A percentile compares a stretch with the other conserved stretches of the same genome.
These are phyloP conservation scores for Percopsis transmontana DNA, from an alignment of 2,113 vertebrate species.

Conservation along the genomic window DNA sequence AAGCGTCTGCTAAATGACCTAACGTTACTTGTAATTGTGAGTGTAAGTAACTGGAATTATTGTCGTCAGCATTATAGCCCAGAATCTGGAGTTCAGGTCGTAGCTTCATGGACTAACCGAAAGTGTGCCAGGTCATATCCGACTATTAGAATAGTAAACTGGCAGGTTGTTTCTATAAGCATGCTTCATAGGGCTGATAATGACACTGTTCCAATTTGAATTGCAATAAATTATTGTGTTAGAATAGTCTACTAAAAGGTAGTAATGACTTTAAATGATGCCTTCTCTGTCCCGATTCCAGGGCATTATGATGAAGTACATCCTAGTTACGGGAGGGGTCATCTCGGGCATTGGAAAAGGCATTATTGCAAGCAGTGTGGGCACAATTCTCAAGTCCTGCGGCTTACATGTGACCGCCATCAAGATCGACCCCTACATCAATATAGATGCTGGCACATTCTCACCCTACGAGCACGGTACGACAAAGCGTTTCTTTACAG, in stretches of 20 bases:
- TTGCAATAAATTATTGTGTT: background rate
- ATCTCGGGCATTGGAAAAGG: constrained; percentile 98
- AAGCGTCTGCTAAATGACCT: too few relatives aligned
- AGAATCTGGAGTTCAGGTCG: too few relatives aligned
- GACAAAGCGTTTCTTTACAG: constrained; percentile 8
- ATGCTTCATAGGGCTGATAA: background rate
- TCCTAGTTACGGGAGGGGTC: constrained; percentile 96
- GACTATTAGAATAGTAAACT: too few relatives aligned
- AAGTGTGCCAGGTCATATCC: too few relatives aligned
- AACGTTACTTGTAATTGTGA: too few relatives aligned
- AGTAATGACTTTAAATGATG: background rate
- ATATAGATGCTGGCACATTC: constrained; percentile 96
- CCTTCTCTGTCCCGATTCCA: constrained; percentile 6
- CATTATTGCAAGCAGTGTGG: constrained; percentile 97
- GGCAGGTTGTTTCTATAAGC: too few relatives aligned
- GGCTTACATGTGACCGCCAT: constrained; percentile 94
- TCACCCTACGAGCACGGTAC: constrained; percentile 96
- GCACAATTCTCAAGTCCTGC: constrained; percentile 95
- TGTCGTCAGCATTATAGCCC: too few relatives aligned
- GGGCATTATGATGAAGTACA: constrained; percentile 89
- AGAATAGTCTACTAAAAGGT: background rate
- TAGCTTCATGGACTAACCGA: too few relatives aligned
- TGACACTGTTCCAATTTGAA: background rate
- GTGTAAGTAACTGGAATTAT: too few relatives aligned
- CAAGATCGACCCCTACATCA: constrained; percentile 97